Evolutionary conservation across 2,797 vertebrate genomes (phyloP), one percentile per base, ranked within the genome.

Genomic region (Trichosurus vulpecula): DNA sequence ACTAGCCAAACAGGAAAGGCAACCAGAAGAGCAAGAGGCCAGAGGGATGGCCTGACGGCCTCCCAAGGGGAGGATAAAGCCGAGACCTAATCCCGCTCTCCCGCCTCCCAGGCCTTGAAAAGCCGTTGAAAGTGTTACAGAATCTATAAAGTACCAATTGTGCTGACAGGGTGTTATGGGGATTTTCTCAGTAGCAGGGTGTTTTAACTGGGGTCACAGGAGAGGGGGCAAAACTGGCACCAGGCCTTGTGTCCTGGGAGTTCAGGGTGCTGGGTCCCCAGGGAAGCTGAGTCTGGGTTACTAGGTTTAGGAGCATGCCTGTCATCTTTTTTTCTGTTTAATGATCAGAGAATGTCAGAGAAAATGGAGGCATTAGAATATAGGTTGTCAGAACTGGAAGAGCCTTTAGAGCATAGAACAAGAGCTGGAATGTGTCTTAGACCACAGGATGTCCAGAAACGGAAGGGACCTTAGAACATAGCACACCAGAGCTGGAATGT

Each of bases 1-100:
- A 98, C 98, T 95, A 96, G 97, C 97, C 95, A 29, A 96, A 97
- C 97, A 90, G 98, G 98, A 98, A 97, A 93, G 97, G 95, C 95
- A 95, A 96, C 94, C 0, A 3, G 53, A 92, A 66, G 94, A 92
- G 95, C 92, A n/a, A 94, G 55, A 0, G 91, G 56, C 95, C 90
- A 90, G 94, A 97, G 96, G 97, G 96, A 96, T 51, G 74, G 41
- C 41, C 74, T 51, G 41, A 3, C 10, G 41, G 74, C 74, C 41
- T 87, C 97, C 97, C 89, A 90, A 19, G 74, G 58, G 74, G 74
- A 87, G 74, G 74, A 87, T 87, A 87, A 87, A 87, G 41, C 74
- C 41, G 92, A 97, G 98, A 96, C 95, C 30, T 12, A 19, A 53
- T 92, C 90, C 35, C 41, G 93, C 90, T 4, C 93, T 96, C 93